Base-by-base conservation (phyloP, 1,140 invertebrate genomes). In the Wasmannia auropunctata region DNA sequence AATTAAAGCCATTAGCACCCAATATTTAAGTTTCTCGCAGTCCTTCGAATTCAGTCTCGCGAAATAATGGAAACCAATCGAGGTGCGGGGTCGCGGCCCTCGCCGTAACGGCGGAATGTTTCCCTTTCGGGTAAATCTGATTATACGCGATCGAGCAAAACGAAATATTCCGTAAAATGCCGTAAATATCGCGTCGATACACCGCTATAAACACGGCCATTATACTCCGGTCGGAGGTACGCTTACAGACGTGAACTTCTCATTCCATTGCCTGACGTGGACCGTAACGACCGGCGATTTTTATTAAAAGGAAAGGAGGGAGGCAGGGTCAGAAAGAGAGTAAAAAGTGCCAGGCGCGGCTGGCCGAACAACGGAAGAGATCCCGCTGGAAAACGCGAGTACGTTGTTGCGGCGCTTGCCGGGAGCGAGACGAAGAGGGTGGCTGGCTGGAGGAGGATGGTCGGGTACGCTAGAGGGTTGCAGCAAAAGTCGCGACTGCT, bases 1-100 rank as follows among this genome's bases (percentile, higher is more conserved):
- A 83, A 83, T 74, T 83, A 83, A 83, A 83, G 79, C 67, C 79
- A 83, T 83, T 83, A 83, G 79, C 79, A 83, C 51, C 67, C 51
- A 83, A 83, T 83, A 83, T 83, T 83, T 83, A 83, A 83, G 79
- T 83, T 81, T 83, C 79, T 46, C 67, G 67, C 37, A 58, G 79
- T 83, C 79, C 43, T 83, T 58, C 40, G 37, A n/a, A 25, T 19
- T 46, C 67, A 25, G 51, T 83, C 62, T 67, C 67, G 51, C 11
- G 67, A 58, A 83, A 83, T 74, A 83, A 83, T 74, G 37, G 37
- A 81, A 72, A 72, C 25, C 79, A 28, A 83, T 83, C 51, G 67
- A 10, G 25, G 37, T 16, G 8, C 14, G n/a, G n/a, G n/a, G n/a
- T n/a, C n/a, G n/a, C n/a, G 54, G 37, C n/a, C 19, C 25, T 58